phyloP scores from a whole-genome alignment of 2,113 vertebrate species.

The Hystrix brachyura region DNA sequence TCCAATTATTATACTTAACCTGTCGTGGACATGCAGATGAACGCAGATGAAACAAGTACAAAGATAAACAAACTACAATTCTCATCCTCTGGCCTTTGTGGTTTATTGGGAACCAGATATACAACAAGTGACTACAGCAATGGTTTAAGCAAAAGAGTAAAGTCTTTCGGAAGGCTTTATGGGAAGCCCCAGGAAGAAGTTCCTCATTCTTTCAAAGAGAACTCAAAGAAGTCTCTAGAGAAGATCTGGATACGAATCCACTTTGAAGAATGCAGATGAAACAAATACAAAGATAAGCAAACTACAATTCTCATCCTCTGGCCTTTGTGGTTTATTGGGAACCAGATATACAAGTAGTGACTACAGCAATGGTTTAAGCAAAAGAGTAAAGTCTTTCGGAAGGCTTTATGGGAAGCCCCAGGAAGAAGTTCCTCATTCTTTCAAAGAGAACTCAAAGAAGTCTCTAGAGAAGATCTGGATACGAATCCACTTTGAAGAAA shows the following conservation, averaged over 20 bases:
- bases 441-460: background rate
- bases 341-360: background rate
- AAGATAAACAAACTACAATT: background rate
- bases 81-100: background rate
- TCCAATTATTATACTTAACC: background rate
- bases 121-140: background rate
- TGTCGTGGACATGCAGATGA: background rate
- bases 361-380: background rate
- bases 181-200: background rate
- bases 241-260: background rate
- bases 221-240: background rate
- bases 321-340: background rate
- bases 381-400: background rate
- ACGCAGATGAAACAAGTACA: background rate
- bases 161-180: background rate
- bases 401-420: background rate
- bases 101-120: background rate
- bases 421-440: constrained; percentile 7
- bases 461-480: background rate
- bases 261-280: background rate
- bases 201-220: background rate
- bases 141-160: background rate
- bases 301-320: background rate
- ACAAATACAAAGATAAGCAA: background rate
- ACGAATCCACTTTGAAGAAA: background rate